Evolutionary conservation across 2,797 vertebrate species (phyloP), one percentile per base, ranked within the genome.

Genomic region (Gymnoscopelus braueri): DNA sequence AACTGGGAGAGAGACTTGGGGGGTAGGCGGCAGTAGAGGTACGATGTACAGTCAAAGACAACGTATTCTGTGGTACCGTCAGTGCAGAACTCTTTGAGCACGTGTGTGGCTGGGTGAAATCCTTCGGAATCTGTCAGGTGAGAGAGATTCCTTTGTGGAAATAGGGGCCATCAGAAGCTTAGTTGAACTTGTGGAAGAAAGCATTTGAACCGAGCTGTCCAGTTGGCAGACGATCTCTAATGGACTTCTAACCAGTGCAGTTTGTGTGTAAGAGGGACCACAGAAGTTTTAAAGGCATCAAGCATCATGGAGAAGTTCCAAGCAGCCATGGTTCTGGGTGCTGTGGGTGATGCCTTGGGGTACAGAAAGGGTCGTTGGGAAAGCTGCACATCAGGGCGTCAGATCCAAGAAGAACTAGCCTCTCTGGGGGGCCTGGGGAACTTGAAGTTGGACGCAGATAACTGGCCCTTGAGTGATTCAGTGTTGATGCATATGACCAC

Each of bases 401-500:
- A 92, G 79, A 95, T 97, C 87, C 96, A 96, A 79, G 93, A 95
- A 79, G 96, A 97, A 74, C 90, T 97, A 77, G 94, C 87, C 0
- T 87, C 91, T 76, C 78, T 95, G 0, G 96, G 96, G 32, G 96
- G 96, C 53, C 90, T 98, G 0, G 95, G 78, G 47, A 92, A 89
- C 67, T 88, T 96, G 11, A 95, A 93, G 71, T 89, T 98, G 24
- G 95, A 96, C 4, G 84, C 91, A 0, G 95, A 96, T 54, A 95
- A 94, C 81, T 99, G 98, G 97, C 97, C 96, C 0, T 91, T 97
- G 70, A 98, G 97, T 58, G 95, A 96, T 85, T 95, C 96, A 71
- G 94, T 93, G 0, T 56, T 97, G 87, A 97, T 99, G 98, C 97
- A 96, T 87, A 94, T 98, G 91, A 95, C 95, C 59, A 99, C 98